These are phyloP conservation scores for Parasteatoda tepidariorum DNA, from an alignment of 1,140 invertebrate species.

Conservation along the genomic window DNA sequence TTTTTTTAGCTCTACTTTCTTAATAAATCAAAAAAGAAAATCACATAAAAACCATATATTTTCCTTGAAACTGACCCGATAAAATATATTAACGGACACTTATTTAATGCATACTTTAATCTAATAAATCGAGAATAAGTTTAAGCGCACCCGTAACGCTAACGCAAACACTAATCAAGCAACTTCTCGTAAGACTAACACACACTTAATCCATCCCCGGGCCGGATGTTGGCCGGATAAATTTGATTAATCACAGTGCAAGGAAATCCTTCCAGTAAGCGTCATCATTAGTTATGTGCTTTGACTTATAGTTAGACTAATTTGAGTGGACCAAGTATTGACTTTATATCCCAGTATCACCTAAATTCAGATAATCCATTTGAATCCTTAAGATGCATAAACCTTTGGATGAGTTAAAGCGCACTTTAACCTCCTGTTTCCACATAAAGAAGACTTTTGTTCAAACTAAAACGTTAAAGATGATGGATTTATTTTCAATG, in stretches of 20 bases:
- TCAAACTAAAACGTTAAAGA: too few species aligned
- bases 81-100: background rate
- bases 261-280: background rate
- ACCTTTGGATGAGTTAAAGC: background rate
- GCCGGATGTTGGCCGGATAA: conserved; percentile 17
- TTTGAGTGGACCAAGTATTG: background rate
- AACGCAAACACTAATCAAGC: conserved; percentile 4
- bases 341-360: background rate
- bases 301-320: conserved; percentile 44
- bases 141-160: conserved; percentile 3
- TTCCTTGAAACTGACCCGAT: background rate
- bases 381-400: background rate
- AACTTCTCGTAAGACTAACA: conserved; percentile 21
- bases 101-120: conserved; percentile 25
- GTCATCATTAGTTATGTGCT: conserved; percentile 47
- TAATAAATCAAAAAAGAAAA: background rate
- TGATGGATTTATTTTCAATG: too few species aligned
- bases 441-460: too few species aligned
- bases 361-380: background rate
- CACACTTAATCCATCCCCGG: conserved; percentile 21
- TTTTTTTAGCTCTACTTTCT: background rate
- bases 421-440: too few species aligned
- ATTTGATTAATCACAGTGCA: conserved; percentile 39
- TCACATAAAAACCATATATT: background rate
- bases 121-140: background rate